Percentiles rank a stretch among this genome's conserved stretches.
phyloP scores from a whole-genome alignment of 2,113 vertebrate species.

The Brachypteracias leptosomus region DNA sequence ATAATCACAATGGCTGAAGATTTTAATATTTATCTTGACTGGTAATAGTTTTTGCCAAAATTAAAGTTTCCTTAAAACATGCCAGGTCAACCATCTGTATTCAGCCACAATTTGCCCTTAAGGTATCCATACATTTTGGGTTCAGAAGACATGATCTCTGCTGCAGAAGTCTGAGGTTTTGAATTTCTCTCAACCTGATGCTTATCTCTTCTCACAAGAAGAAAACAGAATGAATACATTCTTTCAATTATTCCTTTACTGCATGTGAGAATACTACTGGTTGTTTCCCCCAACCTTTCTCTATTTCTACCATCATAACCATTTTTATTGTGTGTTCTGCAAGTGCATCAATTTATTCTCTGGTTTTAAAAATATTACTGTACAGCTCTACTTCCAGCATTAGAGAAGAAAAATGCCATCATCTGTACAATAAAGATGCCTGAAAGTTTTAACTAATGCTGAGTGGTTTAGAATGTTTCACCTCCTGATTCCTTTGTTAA shows the following conservation, averaged over 20 bases:
- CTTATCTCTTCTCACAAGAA: background rate
- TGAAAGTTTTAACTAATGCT: background rate
- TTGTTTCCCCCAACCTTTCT: background rate
- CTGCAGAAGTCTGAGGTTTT: background rate
- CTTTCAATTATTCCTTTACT: background rate
- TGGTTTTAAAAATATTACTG: background rate
- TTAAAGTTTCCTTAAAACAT: background rate
- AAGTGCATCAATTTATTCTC: background rate
- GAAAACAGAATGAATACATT: background rate
- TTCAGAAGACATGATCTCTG: rapidly evolving
- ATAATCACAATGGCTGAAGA: background rate
- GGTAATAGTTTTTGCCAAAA: background rate
- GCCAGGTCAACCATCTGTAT: background rate
- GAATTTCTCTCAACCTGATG: background rate
- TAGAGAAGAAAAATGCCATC: background rate
- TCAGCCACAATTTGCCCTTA: background rate
- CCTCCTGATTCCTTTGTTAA: background rate
- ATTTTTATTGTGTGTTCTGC: rapidly evolving
- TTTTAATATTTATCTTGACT: background rate
- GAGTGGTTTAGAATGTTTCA: background rate
- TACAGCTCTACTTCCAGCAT: background rate
- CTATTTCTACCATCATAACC: background rate
- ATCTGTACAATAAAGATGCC: background rate
- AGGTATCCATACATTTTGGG: background rate
- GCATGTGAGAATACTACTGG: background rate